phyloP scores from a whole-genome alignment of 2,888 invertebrate genomes.

The Cosmia pyralina region DNA sequence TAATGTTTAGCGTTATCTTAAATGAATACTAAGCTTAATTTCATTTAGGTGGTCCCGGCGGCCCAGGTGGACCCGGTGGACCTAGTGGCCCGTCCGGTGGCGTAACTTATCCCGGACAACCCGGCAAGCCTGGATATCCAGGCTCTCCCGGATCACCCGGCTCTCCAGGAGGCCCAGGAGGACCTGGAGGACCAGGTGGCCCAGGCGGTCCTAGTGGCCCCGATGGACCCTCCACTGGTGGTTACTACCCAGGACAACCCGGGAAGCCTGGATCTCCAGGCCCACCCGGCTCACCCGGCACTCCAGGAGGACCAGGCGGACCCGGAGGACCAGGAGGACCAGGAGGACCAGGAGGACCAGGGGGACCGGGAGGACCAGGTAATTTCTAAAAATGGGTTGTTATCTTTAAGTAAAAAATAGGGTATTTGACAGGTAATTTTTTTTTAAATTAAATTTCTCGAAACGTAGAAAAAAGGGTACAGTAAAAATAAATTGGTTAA shows the following conservation, averaged over 20 bases:
- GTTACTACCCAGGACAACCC: constrained; percentile 59
- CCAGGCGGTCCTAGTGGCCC: constrained; percentile 68
- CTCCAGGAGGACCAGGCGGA: constrained; percentile 62
- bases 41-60: constrained; percentile 25
- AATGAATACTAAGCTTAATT: not conserved
- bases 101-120: constrained; percentile 58
- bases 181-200: constrained; percentile 61
- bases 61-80: constrained; percentile 58
- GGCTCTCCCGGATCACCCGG: constrained; percentile 67
- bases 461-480: not conserved
- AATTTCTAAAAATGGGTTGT: not conserved
- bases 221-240: constrained; percentile 63
- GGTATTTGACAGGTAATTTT: not conserved
- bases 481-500: not conserved
- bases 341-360: constrained; percentile 51
- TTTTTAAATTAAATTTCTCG: not conserved
- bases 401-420: not conserved
- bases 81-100: constrained; percentile 68
- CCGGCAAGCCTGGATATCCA: constrained; percentile 48
- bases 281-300: constrained; percentile 66
- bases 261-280: constrained; percentile 56
- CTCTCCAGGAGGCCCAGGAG: constrained; percentile 63
- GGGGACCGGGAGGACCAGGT: constrained; percentile 48
- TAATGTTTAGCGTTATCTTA: not conserved
- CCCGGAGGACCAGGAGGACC: constrained; percentile 65